A percentile compares a stretch with the other conserved stretches of the same genome.
phyloP scores from a whole-genome alignment of 2,797 vertebrate species.

The Girardinus metallicus region DNA sequence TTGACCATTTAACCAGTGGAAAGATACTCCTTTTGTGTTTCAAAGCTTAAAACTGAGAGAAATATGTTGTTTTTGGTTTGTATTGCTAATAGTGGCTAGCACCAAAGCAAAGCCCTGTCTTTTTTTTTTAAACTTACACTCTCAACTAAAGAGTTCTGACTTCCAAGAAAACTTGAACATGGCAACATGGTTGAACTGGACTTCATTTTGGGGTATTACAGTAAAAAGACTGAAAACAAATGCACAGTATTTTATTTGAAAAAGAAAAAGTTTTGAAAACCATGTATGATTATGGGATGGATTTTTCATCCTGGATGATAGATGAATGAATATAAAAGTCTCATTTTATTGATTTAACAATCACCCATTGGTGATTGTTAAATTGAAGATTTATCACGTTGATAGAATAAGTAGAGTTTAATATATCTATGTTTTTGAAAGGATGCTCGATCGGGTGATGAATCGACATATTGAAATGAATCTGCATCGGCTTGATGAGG shows the following conservation, averaged over 20 bases:
- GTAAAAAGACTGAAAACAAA: not conserved
- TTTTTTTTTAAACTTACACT: not conserved
- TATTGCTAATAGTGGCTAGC: not conserved
- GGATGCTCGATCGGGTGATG: conserved; percentile 88
- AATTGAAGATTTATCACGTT: not conserved
- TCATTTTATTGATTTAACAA: not conserved
- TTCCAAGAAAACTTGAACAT: not conserved
- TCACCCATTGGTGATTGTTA: not conserved
- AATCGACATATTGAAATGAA: conserved; percentile 89
- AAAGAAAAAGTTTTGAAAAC: not conserved
- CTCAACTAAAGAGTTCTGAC: not conserved
- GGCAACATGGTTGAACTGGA: not conserved
- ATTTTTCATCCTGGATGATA: not conserved
- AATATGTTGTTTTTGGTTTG: not conserved
- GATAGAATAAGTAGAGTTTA: not conserved
- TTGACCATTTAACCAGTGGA: not conserved
- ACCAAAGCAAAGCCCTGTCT: not conserved
- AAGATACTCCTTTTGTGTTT: not conserved
- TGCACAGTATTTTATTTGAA: not conserved
- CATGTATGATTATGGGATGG: not conserved
- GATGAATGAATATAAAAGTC: not conserved
- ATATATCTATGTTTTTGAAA: conserved; percentile 63
- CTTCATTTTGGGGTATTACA: not conserved
- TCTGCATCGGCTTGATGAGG: conserved; percentile 87
- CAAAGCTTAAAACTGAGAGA: not conserved